These are phyloP conservation scores for Tympanoctomys barrerae DNA, from an alignment of 2,797 vertebrate genomes.

Conservation along the genomic window DNA sequence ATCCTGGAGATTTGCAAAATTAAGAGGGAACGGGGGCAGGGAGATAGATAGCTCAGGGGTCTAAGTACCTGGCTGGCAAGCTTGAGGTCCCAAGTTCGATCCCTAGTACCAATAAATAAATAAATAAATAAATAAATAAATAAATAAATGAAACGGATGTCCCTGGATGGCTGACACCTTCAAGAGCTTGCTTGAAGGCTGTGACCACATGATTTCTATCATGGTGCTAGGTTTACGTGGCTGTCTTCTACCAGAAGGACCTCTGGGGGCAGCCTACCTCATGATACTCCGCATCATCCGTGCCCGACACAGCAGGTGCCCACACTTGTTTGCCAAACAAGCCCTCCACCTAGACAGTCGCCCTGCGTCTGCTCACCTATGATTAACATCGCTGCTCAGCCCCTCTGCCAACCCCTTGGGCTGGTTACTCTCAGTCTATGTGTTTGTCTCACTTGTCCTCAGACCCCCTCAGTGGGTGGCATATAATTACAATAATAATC, in stretches of 20 bases:
- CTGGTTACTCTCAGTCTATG: not conserved
- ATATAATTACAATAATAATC: conserved; percentile 64
- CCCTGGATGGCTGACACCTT: not conserved
- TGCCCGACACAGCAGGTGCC: not conserved
- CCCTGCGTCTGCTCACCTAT: not conserved
- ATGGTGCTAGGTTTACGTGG: not conserved
- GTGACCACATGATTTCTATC: not conserved
- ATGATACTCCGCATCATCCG: not conserved
- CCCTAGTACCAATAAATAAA: too few relatives aligned
- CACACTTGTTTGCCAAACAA: not conserved
- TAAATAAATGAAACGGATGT: rapidly evolving
- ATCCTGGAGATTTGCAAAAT: not conserved
- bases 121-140: too few relatives aligned
- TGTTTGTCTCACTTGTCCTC: not conserved
- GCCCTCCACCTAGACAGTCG: not conserved
- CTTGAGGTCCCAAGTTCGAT: too few relatives aligned
- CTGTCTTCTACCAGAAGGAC: not conserved
- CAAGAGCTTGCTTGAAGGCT: not conserved
- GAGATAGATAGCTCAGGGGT: too few relatives aligned
- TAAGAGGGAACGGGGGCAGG: not conserved
- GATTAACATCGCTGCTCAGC: not conserved
- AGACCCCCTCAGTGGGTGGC: not conserved
- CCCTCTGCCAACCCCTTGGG: not conserved
- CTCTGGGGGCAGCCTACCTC: not conserved
- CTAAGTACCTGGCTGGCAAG: too few relatives aligned